phyloP scores from a whole-genome alignment of 2,113 vertebrate species.

The Polypterus bichir region DNA sequence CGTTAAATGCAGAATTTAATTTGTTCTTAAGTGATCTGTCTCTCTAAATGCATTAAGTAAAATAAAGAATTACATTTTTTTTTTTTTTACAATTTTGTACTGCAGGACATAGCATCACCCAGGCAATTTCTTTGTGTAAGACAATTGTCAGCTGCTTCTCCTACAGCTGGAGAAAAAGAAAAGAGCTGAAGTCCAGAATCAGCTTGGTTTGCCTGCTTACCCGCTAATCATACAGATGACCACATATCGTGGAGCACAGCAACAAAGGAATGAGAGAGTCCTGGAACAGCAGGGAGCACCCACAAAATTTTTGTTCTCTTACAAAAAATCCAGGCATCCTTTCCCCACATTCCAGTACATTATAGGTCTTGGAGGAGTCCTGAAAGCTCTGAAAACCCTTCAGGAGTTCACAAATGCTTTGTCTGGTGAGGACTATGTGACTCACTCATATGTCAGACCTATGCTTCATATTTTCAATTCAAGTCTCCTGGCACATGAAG shows the following conservation, averaged over 20 bases:
- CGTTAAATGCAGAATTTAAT: too few species aligned
- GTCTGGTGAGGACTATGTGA: too few species aligned
- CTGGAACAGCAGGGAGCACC: neutral
- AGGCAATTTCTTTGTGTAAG: conserved; percentile 16
- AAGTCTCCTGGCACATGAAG: conserved; percentile 14
- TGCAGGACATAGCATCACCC: conserved; percentile 18
- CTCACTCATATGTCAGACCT: too few species aligned
- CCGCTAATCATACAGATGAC: conserved; percentile 16
- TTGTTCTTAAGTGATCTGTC: too few species aligned
- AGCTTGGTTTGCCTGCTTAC: conserved; percentile 17
- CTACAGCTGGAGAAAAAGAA: conserved; percentile 4
- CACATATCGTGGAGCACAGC: conserved; percentile 16
- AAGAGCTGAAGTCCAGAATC: conserved; percentile 12
- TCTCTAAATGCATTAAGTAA: too few species aligned
- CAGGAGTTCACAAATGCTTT: too few species aligned
- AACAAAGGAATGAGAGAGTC: conserved; percentile 14
- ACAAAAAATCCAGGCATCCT: conserved; percentile 16
- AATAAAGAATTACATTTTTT: neutral
- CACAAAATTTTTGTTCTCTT: conserved; percentile 9
- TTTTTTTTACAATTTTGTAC: conserved; percentile 1
- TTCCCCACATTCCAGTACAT: conserved; percentile 14
- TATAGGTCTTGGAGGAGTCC: conserved; percentile 13
- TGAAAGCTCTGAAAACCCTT: conserved; percentile 11
- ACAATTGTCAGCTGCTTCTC: conserved; percentile 15
- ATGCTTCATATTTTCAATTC: conserved; percentile 2